Conservation (phyloP, 2,113 vertebrate genomes). For the Peromyscus polionotus region DNA sequence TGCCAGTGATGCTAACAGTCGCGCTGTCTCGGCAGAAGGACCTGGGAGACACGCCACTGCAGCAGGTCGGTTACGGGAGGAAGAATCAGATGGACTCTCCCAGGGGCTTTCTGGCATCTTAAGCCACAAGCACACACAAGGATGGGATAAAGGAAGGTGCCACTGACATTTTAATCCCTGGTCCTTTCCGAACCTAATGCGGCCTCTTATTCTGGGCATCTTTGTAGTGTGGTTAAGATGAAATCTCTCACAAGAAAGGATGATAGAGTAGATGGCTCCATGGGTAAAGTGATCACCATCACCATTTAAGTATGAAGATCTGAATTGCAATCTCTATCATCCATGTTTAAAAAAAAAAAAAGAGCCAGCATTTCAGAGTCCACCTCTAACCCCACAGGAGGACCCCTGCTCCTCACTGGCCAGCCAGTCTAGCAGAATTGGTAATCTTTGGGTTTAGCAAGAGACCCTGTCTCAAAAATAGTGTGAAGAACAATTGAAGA, state of each 20-base stretch:
- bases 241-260: neutral
- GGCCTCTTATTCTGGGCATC: neutral
- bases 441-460: too few species aligned
- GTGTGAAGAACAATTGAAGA: neutral
- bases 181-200: neutral
- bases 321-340: neutral
- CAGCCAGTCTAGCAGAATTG: neutral
- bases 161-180: neutral
- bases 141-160: neutral
- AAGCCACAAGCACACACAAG: neutral
- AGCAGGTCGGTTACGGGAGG: neutral
- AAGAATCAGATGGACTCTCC: neutral
- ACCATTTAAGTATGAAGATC: neutral
- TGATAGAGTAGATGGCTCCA: neutral
- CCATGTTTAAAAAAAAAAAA: neutral
- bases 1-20: neutral
- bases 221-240: neutral
- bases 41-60: fast-evolving
- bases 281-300: too few species aligned
- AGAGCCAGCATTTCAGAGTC: neutral
- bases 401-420: too few species aligned
- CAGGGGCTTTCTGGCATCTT: neutral
- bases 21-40: neutral
- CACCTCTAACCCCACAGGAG: neutral
- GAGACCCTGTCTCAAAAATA: neutral